Percentiles rank a stretch among this genome's conserved stretches.
Evolutionary conservation across 2,113 vertebrate species (phyloP).

Genomic region (Sterna hirundo): DNA sequence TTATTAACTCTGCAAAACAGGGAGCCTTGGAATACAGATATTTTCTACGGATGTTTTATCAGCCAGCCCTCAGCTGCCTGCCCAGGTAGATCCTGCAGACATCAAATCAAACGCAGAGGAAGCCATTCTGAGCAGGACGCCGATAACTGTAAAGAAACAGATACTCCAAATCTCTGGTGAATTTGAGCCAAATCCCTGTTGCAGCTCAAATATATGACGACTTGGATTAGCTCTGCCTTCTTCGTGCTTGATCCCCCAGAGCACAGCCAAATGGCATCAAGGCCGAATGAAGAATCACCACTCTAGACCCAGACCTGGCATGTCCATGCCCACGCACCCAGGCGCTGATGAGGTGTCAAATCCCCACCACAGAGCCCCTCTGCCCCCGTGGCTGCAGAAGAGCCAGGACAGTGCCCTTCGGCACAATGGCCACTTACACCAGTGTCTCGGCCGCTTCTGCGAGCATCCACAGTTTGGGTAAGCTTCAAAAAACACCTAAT

Average conservation of each 20-base stretch:
- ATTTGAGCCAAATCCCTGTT: background rate
- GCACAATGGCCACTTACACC: background rate
- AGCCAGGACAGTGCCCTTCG: fast-evolving
- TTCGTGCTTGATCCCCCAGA: background rate
- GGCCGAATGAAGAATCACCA: background rate
- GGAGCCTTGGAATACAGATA: background rate
- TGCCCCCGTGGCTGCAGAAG: background rate
- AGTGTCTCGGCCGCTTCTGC: background rate
- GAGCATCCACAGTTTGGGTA: fast-evolving
- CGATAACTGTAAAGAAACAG: background rate
- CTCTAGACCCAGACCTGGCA: background rate
- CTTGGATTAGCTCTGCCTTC: background rate
- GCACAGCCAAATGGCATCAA: background rate
- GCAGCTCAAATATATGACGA: background rate
- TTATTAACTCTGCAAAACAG: background rate
- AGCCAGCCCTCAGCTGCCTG: background rate
- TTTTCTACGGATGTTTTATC: background rate
- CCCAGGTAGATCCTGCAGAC: background rate
- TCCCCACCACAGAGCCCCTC: fast-evolving
- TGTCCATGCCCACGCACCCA: background rate
- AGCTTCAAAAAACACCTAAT: background rate
- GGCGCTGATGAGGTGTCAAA: background rate
- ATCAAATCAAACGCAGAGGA: background rate
- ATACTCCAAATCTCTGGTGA: background rate
- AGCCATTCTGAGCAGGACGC: background rate